phyloP scores from a whole-genome alignment of 2,888 invertebrate genomes.

The Ectobius pallidus region DNA sequence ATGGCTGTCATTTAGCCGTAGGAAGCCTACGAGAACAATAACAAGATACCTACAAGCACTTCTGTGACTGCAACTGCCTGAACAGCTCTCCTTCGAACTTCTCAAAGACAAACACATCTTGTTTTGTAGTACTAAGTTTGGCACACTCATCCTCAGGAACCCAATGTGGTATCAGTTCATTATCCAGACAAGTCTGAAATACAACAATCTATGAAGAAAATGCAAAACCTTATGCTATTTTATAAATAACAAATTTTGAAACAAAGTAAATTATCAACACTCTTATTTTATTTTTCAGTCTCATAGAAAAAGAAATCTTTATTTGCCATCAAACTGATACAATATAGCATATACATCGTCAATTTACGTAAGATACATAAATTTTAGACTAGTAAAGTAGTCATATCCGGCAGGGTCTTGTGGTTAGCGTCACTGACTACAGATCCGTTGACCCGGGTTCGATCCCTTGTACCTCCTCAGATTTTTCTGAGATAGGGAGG shows the following conservation, averaged over 20 bases:
- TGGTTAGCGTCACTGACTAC: too few species aligned
- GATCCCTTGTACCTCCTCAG: too few species aligned
- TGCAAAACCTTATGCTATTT: neutral
- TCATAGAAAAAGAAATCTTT: neutral
- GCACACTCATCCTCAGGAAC: slow-evolving; percentile 66
- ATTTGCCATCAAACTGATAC: too few species aligned
- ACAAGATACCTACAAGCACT: slow-evolving; percentile 76
- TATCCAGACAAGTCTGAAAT: slow-evolving; percentile 64
- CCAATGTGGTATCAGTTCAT: slow-evolving; percentile 68
- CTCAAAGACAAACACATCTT: slow-evolving; percentile 79
- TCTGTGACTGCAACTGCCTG: slow-evolving; percentile 65
- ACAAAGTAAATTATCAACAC: neutral
- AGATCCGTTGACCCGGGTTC: too few species aligned
- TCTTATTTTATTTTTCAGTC: neutral
- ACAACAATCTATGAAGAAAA: slow-evolving; percentile 8
- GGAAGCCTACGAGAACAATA: too few species aligned
- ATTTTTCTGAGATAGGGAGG: too few species aligned
- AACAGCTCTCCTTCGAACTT: slow-evolving; percentile 77
- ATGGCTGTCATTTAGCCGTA: too few species aligned
- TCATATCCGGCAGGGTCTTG: too few species aligned
- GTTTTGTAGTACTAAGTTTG: slow-evolving; percentile 62
- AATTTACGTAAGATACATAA: neutral
- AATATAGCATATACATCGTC: neutral
- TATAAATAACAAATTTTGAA: too few species aligned
- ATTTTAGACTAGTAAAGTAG: neutral